phyloP scores from a whole-genome alignment of 2,888 invertebrate species.

The Habroteleia sp. region DNA sequence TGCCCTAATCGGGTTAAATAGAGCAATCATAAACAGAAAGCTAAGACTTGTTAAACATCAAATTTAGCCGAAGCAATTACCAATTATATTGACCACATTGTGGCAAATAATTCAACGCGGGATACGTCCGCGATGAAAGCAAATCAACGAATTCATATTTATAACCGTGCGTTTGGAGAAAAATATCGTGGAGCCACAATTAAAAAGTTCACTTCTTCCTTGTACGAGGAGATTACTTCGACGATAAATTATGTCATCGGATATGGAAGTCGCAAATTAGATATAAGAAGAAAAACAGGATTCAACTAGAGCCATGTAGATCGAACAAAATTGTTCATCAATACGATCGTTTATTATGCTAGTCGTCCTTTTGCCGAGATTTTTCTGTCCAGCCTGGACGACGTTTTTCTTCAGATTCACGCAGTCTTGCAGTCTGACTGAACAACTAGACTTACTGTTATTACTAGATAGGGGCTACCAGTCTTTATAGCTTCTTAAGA shows the following conservation, averaged over 20 bases:
- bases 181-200: too few species aligned
- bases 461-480: constrained; percentile 49
- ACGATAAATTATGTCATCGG: neutral
- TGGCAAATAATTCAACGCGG: too few species aligned
- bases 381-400: constrained; percentile 63
- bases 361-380: neutral
- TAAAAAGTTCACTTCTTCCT: too few species aligned
- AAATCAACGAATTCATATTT: too few species aligned
- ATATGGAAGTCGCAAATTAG: constrained; percentile 7
- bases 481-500: constrained; percentile 65
- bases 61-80: too few species aligned
- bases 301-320: constrained; percentile 1
- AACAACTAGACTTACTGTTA: constrained; percentile 39
- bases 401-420: constrained; percentile 65
- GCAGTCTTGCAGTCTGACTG: constrained; percentile 72
- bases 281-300: neutral
- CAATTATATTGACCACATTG: too few species aligned
- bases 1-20: constrained; percentile 15
- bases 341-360: constrained; percentile 11
- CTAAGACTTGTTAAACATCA: too few species aligned
- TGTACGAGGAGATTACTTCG: too few species aligned
- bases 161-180: too few species aligned
- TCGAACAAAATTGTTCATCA: constrained; percentile 14
- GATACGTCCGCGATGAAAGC: too few species aligned
- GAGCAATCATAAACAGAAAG: constrained; percentile 5